phyloP scores from a whole-genome alignment of 2,888 invertebrate species.

The Catocala fraxini region DNA sequence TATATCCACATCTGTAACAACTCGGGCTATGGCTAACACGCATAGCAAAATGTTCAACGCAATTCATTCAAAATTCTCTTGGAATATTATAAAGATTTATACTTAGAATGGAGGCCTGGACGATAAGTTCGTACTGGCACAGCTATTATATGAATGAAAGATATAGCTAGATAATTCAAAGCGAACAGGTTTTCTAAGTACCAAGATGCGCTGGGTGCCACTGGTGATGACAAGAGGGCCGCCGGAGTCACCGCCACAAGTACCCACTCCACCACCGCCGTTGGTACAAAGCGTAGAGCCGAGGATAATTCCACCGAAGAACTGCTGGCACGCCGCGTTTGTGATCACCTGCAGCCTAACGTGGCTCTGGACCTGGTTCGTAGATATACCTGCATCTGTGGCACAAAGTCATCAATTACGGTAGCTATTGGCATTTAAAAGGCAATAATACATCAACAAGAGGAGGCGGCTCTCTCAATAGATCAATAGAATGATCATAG shows the following conservation, averaged over 20 bases:
- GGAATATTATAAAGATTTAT: too few species aligned
- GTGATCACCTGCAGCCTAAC: conserved; percentile 74
- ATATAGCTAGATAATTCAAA: background rate
- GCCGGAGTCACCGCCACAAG: conserved; percentile 76
- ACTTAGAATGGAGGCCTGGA: too few species aligned
- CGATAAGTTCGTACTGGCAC: too few species aligned
- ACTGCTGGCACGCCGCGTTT: conserved; percentile 63
- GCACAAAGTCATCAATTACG: background rate
- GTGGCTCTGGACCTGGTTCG: conserved; percentile 69
- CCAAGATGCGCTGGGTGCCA: conserved; percentile 56
- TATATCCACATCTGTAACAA: too few species aligned
- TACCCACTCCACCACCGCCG: conserved; percentile 60
- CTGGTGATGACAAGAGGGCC: conserved; percentile 61
- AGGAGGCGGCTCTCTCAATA: too few species aligned
- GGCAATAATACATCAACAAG: too few species aligned
- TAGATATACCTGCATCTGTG: conserved; percentile 56
- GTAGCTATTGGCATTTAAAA: too few species aligned
- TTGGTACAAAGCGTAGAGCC: conserved; percentile 67
- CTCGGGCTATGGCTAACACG: too few species aligned
- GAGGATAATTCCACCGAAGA: conserved; percentile 56
- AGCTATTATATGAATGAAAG: too few species aligned
- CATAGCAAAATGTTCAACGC: too few species aligned
- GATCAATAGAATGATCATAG: background rate
- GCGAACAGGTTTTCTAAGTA: conserved; percentile 27
- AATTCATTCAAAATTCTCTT: too few species aligned